Percentiles rank a stretch among this genome's conserved stretches.
phyloP scores from a whole-genome alignment of 2,888 invertebrate species.

The Drosophila prolongata region DNA sequence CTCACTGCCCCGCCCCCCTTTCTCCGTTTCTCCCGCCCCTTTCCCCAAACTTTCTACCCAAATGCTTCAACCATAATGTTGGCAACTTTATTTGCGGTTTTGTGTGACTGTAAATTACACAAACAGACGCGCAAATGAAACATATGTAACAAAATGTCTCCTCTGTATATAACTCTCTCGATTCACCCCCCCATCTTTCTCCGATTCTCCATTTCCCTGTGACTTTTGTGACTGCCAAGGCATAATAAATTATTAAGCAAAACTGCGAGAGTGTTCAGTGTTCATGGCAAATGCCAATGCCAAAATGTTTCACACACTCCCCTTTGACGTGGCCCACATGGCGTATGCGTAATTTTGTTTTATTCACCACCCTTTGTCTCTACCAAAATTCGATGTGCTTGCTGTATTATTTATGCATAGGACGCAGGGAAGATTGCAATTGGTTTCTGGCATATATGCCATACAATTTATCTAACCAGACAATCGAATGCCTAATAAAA shows the following conservation, averaged over 20 bases:
- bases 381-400: constrained; percentile 4
- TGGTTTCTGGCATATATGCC: constrained; percentile 69
- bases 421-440: constrained; percentile 76
- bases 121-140: constrained; percentile 77
- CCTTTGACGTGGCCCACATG: constrained; percentile 54
- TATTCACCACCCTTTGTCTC: constrained; percentile 55
- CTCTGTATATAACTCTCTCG: constrained; percentile 31
- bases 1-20: constrained; percentile 1
- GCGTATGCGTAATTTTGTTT: constrained; percentile 77
- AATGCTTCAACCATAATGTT: constrained; percentile 63
- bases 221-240: constrained; percentile 64
- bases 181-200: not conserved
- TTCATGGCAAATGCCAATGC: constrained; percentile 68
- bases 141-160: constrained; percentile 70
- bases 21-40: not conserved
- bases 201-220: constrained; percentile 4
- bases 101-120: constrained; percentile 75
- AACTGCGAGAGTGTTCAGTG: constrained; percentile 65
- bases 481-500: constrained; percentile 52
- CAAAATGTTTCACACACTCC: constrained; percentile 51
- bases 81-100: constrained; percentile 77
- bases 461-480: constrained; percentile 59
- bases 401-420: constrained; percentile 74
- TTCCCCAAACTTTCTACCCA: not conserved
- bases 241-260: constrained; percentile 75